Evolutionary conservation across 2,797 vertebrate genomes (phyloP), one percentile per base, ranked within the genome.

Genomic region (Galago senegalensis): DNA sequence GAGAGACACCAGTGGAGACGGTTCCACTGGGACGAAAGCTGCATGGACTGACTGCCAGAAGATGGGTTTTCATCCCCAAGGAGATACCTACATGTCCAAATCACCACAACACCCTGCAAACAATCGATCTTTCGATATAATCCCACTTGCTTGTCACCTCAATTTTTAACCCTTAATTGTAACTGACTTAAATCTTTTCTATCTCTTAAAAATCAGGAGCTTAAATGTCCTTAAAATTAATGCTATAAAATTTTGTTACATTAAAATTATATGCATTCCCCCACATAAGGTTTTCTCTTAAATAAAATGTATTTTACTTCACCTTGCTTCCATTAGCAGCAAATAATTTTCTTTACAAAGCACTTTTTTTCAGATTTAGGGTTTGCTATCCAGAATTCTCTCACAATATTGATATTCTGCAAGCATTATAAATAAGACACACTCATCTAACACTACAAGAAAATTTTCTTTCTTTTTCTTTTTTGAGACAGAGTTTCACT

Each of bases 141-240:
- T 80, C 46, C 60, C n/a, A 92, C 46, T 58, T 75, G 79, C 70
- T 21, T 63, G 34, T 21, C 37, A 77, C 49, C 29, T 79, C 53
- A 14, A 20, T 93, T 92, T 93, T 87, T 63, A 92, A 94, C 31
- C 13, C 11, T 82, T 29, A 18, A 18, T 40, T 65, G 49, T 72
- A 65, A 46, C 34, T 49, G 61, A 5, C 18, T 94, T 58, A 69
- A 73, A 87, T 84, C 40, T 90, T 65, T 87, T 80, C 86, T 87
- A 53, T 46, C 23, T 86, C 61, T 76, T 79, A 56, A 96, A 72
- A 90, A 58, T 70, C 69, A 89, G 82, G 43, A 83, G 81, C 91
- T 94, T 31, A 85, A 85, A 82, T 58, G 65, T 37, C 34, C 46
- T 81, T 86, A 86, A 97, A 80, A 65, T 89, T 56, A 94, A 60